Evolutionary conservation across 2,113 vertebrate genomes (phyloP).

Genomic region (Catharus fuscescens): DNA sequence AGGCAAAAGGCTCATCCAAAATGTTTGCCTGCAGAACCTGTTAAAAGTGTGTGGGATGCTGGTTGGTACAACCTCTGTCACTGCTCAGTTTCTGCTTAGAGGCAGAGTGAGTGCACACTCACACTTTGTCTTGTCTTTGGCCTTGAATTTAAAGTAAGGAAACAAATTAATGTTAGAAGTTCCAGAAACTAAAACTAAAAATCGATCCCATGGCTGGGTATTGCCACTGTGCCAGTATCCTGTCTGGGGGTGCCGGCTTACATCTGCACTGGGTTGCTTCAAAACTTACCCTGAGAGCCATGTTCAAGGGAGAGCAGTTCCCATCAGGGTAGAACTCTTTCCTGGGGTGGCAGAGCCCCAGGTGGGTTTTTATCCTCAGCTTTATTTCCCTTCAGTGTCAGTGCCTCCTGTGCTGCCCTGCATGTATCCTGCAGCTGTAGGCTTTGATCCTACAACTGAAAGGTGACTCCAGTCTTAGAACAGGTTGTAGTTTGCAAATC

Average conservation of each 20-base stretch:
- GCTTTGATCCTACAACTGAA: background rate
- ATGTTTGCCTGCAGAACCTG: background rate
- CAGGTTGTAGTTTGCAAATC: background rate
- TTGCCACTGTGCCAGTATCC: background rate
- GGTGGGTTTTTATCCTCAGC: background rate
- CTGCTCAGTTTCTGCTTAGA: background rate
- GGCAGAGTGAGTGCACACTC: background rate
- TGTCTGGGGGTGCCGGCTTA: background rate
- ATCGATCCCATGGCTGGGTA: background rate
- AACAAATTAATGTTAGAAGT: background rate
- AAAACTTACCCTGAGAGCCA: background rate
- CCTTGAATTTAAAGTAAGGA: background rate
- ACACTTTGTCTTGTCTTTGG: background rate
- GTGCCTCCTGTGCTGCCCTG: background rate
- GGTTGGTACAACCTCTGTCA: background rate
- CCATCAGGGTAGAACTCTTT: background rate
- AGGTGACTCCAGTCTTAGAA: background rate
- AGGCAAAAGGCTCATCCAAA: background rate
- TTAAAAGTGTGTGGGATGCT: background rate
- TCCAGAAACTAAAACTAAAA: background rate
- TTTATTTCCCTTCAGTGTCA: background rate
- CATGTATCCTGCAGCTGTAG: background rate
- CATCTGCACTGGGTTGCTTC: background rate
- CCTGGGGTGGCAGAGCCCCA: rapidly evolving
- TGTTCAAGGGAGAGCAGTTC: background rate